Evolutionary conservation across 2,888 invertebrate species (phyloP), one percentile per base, ranked within the genome.

Genomic region (Gymnoscelis rufifasciata): DNA sequence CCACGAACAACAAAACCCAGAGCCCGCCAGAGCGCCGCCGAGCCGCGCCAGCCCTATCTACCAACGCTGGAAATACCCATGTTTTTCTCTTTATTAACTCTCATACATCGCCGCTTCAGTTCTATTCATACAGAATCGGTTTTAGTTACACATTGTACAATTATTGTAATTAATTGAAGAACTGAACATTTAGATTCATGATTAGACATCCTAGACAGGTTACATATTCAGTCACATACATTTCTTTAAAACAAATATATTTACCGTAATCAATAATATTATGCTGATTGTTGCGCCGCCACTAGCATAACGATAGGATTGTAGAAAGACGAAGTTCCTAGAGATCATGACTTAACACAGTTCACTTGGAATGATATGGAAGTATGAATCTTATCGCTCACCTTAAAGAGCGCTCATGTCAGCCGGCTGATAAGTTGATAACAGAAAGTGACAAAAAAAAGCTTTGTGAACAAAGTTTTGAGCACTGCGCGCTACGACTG

Each of bases 361-460:
- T n/a, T n/a, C n/a, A n/a, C n/a, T n/a, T n/a, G n/a, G n/a, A n/a
- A n/a, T n/a, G n/a, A 14, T 40, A 64, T 59, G 57, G 62, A 56
- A 69, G 66, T 64, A 56, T 64, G 64, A 70, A 57, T 68, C 62
- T 53, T 64, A 67, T 60, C 49, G 56, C 59, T 55, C 56, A 43
- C 64, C 60, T 61, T 69, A 64, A 72, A 72, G 68, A 70, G 64
- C 66, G 67, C 56, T 69, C 78, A 71, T 83, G 78, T 76, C 75
- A 74, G 67, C 56, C 62, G 64, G 59, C 75, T 78, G 86, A 83
- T 84, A 86, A 83, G 59, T 75, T 78, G 86, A 83, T 84, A 86
- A 83, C 79, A 74, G 76, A 83, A 83, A 78, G 81, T 81, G 81
- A 84, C 83, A 81, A 81, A 86, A 86, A 87, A 83, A 87, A 84